Base-by-base conservation (phyloP, 2,797 vertebrate genomes). In the Phoxinus dragarum region DNA sequence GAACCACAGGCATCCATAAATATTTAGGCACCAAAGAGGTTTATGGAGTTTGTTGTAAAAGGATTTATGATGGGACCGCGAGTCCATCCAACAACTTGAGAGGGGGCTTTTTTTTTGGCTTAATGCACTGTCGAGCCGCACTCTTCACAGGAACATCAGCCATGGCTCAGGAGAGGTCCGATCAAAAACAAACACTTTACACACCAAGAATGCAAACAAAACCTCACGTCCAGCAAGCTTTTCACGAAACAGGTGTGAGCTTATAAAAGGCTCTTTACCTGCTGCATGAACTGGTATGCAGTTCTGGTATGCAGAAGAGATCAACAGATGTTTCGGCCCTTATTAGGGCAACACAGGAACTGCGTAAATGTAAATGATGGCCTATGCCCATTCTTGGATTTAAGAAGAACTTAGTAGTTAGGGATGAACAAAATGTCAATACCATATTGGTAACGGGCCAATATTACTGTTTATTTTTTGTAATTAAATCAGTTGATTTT, bases 31-130 rank as follows among this genome's bases (percentile, higher is more conserved):
- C 93, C 92, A 90, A 94, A 95, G 94, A 94, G 93, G 93, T 95
- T 95, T 94, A 94, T 94, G 91, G 94, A 94, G 94, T 95, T 94
- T 95, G 94, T 95, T 94, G 93, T 95, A 93, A 96, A 95, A 94
- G 92, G 94, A 95, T 96, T 95, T 96, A 95, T 94, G 89, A 91
- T 88, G 88, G 92, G 90, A n/a, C 90, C 89, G 84, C 85, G 89
- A 94, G 93, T 92, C 89, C 68, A 91, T 90, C 93, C 91, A 93
- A 93, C 93, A 91, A 91, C 91, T 91, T 92, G 90, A 89, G 67
- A 83, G 78, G 80, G 82, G 82, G 82, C 11, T 86, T 94, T 93
- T 95, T 94, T 92, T 88, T 88, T 1, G 69, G 69, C 47, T 82
- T 84, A 85, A 89, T 90, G 90, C 90, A 88, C 72, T 56, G 91